Base-by-base conservation (phyloP, 2,888 invertebrate species). In the Pristionchus japonicus region DNA sequence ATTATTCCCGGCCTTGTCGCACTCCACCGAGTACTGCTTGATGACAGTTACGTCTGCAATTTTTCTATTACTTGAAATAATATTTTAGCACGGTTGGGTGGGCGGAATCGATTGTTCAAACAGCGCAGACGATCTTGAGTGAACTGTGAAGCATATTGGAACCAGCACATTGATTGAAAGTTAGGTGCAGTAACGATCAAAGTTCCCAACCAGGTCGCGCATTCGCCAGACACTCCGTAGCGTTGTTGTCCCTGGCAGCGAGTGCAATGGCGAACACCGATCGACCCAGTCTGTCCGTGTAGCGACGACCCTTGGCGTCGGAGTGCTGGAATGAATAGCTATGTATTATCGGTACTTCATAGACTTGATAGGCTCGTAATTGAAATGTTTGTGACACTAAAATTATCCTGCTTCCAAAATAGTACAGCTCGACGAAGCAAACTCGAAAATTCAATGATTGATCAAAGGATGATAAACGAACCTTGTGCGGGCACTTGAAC, bases 251-350 rank as follows among this genome's bases (percentile, higher is more conserved):
- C 52, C 91, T 90, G 17, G 92, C 92, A 13, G 94, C 92, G 47
- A 93, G 88, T 17, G 92, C 90, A 40, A 94, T 89, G 3, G 93
- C 93, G 88, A 93, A 94, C 6, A 94, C 89, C 13, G 93, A 93
- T 17, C 94, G 90, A 23, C 94, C 94, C 40, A 94, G 88, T 85
- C 93, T 91, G 88, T 94, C 94, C 7, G 94, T 94, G 89, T 94
- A 94, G 17, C 94, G 90, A 15, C 92, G 91, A 67, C 93, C 93
- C 43, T 93, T 92, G 11, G 90, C 90, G 52, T 89, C 90, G 4
- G 86, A 88, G 80, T 90, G 88, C 91, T 91, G 82, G 23, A 90
- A 88, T 23, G 17, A 37, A 31, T 0, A 4, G 6, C 7, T 7
- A 9, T 34, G 11, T n/a, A 6, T 47, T 23, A 40, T 43, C 17